These are phyloP conservation scores for Naso thynnoides DNA, from an alignment of 2,797 vertebrate genomes.

Conservation along the genomic window DNA sequence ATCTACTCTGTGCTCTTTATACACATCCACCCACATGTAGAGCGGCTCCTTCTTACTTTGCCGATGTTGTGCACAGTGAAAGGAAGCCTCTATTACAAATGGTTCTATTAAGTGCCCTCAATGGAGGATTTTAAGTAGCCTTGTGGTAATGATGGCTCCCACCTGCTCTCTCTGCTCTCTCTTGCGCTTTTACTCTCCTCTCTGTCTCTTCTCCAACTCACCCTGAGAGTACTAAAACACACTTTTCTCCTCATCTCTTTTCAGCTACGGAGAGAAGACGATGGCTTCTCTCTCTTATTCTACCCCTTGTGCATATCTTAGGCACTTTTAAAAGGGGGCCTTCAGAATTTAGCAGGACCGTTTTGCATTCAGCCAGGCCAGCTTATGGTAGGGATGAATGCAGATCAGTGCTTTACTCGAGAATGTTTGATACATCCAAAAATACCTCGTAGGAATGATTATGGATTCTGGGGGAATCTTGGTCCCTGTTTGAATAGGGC, in stretches of 20 bases:
- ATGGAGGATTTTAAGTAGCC: constrained; percentile 79
- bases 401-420: constrained; percentile 79
- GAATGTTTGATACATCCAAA: constrained; percentile 76
- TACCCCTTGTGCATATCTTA: constrained; percentile 68
- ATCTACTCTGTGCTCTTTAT: constrained; percentile 53
- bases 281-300: constrained; percentile 69
- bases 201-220: constrained; percentile 50
- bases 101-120: constrained; percentile 82
- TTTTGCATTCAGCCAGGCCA: constrained; percentile 78
- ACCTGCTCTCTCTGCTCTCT: constrained; percentile 60
- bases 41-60: constrained; percentile 68
- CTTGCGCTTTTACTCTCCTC: constrained; percentile 38
- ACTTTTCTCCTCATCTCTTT: constrained; percentile 78
- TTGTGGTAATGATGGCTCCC: constrained; percentile 77
- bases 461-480: constrained; percentile 77
- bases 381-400: constrained; percentile 80
- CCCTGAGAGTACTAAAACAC: constrained; percentile 77
- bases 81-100: constrained; percentile 81
- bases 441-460: constrained; percentile 81
- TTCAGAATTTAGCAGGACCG: constrained; percentile 69
- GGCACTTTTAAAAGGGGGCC: constrained; percentile 59
- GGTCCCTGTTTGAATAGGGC: constrained; percentile 75
- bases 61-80: constrained; percentile 56
- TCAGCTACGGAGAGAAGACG: constrained; percentile 70
- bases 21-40: constrained; percentile 67